phyloP scores from a whole-genome alignment of 2,113 vertebrate genomes.

The Coptodon rendalli region DNA sequence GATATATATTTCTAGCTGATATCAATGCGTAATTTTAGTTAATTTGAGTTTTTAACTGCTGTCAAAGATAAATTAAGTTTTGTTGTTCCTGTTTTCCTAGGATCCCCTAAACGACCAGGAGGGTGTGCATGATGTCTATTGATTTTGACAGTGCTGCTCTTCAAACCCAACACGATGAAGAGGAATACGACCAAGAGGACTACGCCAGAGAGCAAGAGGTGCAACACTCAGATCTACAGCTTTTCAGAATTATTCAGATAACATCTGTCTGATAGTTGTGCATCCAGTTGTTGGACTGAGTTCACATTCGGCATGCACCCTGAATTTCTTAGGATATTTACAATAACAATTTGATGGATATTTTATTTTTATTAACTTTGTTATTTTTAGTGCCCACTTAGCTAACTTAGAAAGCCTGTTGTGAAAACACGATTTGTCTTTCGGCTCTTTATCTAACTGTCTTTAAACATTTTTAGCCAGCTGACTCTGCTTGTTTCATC shows the following conservation, averaged over 20 bases:
- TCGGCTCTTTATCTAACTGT: not conserved
- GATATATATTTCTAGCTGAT: not conserved
- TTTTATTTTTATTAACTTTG: not conserved
- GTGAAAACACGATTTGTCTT: not conserved
- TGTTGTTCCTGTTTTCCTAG: not conserved
- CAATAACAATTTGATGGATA: not conserved
- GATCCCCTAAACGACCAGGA: not conserved
- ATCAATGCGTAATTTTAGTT: not conserved
- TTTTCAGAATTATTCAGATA: not conserved
- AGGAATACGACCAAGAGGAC: slow-evolving; percentile 76
- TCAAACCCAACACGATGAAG: slow-evolving; percentile 73
- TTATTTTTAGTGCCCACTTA: not conserved
- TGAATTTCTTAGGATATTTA: not conserved
- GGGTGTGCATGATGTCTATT: slow-evolving; percentile 68
- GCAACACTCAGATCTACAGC: not conserved
- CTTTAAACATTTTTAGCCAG: not conserved
- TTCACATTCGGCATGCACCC: not conserved
- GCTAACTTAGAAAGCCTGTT: not conserved
- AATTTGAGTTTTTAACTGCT: not conserved
- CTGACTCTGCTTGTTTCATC: not conserved
- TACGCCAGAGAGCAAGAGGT: slow-evolving; percentile 77
- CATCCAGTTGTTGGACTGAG: not conserved
- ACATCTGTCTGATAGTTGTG: not conserved
- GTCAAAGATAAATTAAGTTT: not conserved
- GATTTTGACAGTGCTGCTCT: slow-evolving; percentile 76